Evolutionary conservation across 1,140 invertebrate species (phyloP).

Genomic region (Tribolium madens): DNA sequence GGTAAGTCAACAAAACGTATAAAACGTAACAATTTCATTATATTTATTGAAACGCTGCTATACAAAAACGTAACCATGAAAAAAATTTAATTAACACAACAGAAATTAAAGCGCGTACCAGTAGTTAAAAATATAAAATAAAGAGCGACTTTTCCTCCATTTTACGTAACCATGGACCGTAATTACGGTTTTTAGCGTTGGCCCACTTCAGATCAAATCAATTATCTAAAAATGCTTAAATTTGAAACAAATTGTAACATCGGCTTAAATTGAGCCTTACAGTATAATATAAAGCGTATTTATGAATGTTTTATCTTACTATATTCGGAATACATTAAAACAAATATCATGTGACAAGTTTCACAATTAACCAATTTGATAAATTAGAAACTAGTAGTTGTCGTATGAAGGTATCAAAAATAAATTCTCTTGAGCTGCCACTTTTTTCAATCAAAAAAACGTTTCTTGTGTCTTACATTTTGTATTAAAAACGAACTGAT

Average conservation of each 20-base stretch:
- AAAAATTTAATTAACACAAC: background rate
- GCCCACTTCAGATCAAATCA: background rate
- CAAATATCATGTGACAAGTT: background rate
- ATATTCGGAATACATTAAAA: background rate
- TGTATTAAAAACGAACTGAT: slow-evolving; percentile 26
- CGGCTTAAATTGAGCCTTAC: background rate
- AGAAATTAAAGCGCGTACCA: background rate
- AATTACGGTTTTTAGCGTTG: background rate
- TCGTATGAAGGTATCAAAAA: slow-evolving; percentile 51
- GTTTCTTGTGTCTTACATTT: too few species aligned
- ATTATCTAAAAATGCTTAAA: background rate
- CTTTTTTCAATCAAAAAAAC: background rate
- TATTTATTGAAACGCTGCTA: background rate
- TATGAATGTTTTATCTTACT: background rate
- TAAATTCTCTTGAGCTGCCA: background rate
- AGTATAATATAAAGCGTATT: background rate
- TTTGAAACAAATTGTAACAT: background rate
- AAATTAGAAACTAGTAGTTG: slow-evolving; percentile 33
- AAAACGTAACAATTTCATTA: background rate
- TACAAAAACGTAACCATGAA: background rate
- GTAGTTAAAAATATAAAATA: background rate
- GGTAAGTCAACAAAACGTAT: background rate
- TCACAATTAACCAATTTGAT: slow-evolving; percentile 6
- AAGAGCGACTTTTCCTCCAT: background rate
- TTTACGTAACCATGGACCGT: too few species aligned